These are phyloP conservation scores for Perizoma affinitatum DNA, from an alignment of 2,888 invertebrate species.

Conservation along the genomic window DNA sequence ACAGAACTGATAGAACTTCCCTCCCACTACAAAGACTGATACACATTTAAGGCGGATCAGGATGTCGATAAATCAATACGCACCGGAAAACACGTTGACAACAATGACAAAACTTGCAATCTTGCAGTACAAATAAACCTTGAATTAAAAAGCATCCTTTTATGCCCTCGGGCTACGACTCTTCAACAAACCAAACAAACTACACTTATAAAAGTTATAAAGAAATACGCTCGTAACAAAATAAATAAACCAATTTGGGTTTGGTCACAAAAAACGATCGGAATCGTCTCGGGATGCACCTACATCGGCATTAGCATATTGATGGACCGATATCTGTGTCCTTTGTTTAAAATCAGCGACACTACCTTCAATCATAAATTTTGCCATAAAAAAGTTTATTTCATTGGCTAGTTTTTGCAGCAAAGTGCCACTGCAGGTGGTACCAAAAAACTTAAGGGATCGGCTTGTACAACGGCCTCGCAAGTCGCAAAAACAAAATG, in stretches of 20 bases:
- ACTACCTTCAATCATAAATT: constrained; percentile 79
- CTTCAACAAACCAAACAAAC: constrained; percentile 74
- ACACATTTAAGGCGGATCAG: constrained; percentile 58
- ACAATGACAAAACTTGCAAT: constrained; percentile 41
- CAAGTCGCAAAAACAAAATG: constrained; percentile 36
- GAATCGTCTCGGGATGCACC: constrained; percentile 63
- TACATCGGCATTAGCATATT: constrained; percentile 75
- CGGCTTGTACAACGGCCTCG: constrained; percentile 31
- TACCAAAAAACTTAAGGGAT: constrained; percentile 54
- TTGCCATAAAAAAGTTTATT: constrained; percentile 67
- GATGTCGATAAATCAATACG: constrained; percentile 45
- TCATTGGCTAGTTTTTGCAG: constrained; percentile 69
- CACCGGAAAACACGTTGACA: constrained; percentile 44
- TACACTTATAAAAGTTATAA: constrained; percentile 55
- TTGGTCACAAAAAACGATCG: constrained; percentile 67
- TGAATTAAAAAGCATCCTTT: constrained; percentile 46
- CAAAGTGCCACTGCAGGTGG: constrained; percentile 65
- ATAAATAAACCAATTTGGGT: constrained; percentile 80
- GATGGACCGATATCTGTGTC: constrained; percentile 75
- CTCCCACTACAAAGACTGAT: constrained; percentile 52
- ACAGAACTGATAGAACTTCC: constrained; percentile 45
- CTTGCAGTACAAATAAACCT: constrained; percentile 39
- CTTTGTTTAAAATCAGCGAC: constrained; percentile 83
- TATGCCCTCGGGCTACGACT: constrained; percentile 50
- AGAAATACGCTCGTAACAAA: constrained; percentile 75